Evolutionary conservation across 2,888 invertebrate genomes (phyloP).

Genomic region (Acronicta aceris): DNA sequence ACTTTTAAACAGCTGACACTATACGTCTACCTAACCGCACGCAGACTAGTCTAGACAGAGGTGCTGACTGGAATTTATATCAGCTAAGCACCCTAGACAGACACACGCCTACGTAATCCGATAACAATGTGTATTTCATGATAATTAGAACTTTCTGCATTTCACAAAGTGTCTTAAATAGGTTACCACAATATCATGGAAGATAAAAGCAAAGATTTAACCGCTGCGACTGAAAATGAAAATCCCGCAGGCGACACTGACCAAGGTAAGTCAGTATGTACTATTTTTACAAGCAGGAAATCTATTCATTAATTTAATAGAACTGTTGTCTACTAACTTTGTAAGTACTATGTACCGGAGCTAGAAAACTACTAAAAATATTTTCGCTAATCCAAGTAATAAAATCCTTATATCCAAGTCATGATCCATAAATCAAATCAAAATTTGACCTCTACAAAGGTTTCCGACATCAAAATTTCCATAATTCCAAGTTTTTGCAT

Average conservation of each 20-base stretch:
- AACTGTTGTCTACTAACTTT: neutral
- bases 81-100: conserved; percentile 39
- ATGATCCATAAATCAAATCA: conserved; percentile 49
- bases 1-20: conserved; percentile 20
- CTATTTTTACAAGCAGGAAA: neutral
- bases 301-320: neutral
- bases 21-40: conserved; percentile 27
- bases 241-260: conserved; percentile 39
- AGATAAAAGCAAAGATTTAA: conserved; percentile 17
- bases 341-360: conserved; percentile 1
- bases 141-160: conserved; percentile 17
- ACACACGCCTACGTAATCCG: conserved; percentile 43
- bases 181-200: conserved; percentile 22
- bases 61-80: conserved; percentile 49
- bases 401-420: conserved; percentile 33
- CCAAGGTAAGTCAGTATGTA: conserved; percentile 57
- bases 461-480: conserved; percentile 61
- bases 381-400: conserved; percentile 24
- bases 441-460: conserved; percentile 58
- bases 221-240: conserved; percentile 28
- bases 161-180: conserved; percentile 14
- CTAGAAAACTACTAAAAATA: conserved; percentile 16
- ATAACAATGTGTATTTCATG: conserved; percentile 35
- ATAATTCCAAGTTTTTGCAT: conserved; percentile 64
- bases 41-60: conserved; percentile 53